Conservation (phyloP, 2,888 invertebrate species). For the Pterostichus madidus region DNA sequence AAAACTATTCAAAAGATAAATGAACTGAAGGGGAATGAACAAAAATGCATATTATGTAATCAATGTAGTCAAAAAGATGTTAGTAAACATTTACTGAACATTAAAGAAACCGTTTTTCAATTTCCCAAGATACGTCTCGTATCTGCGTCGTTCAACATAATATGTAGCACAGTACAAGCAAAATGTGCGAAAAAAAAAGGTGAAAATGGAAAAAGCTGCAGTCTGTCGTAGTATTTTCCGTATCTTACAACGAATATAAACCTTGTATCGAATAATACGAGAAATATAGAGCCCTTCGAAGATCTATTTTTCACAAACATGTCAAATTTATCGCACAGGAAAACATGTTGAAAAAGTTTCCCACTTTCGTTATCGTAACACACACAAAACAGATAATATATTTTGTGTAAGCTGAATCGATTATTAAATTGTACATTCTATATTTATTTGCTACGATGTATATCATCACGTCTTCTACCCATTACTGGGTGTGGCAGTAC, state of each 20-base stretch:
- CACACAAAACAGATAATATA: not conserved
- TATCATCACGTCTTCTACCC: too few relatives aligned
- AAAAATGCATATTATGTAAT: too few relatives aligned
- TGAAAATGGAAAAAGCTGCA: not conserved
- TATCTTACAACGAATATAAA: slow-evolving; percentile 20
- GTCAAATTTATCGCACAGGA: not conserved
- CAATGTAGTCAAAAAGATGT: too few relatives aligned
- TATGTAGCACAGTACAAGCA: not conserved
- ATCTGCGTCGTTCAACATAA: not conserved
- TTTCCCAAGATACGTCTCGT: not conserved
- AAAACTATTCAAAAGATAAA: too few relatives aligned
- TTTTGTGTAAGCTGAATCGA: not conserved
- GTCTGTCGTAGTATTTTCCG: slow-evolving; percentile 1
- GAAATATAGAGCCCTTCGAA: slow-evolving; percentile 3
- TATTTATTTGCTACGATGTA: too few relatives aligned
- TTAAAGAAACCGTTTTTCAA: too few relatives aligned
- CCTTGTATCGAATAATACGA: slow-evolving; percentile 6
- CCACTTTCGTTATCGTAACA: not conserved
- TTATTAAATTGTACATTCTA: not conserved
- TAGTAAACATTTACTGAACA: too few relatives aligned
- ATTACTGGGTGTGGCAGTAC: too few relatives aligned
- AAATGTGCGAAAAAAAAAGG: not conserved
- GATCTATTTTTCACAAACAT: not conserved
- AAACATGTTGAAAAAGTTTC: slow-evolving; percentile 5
- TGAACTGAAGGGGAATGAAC: too few relatives aligned